These are phyloP conservation scores for Pegoplata infirma DNA, from an alignment of 2,888 invertebrate genomes.

Conservation along the genomic window DNA sequence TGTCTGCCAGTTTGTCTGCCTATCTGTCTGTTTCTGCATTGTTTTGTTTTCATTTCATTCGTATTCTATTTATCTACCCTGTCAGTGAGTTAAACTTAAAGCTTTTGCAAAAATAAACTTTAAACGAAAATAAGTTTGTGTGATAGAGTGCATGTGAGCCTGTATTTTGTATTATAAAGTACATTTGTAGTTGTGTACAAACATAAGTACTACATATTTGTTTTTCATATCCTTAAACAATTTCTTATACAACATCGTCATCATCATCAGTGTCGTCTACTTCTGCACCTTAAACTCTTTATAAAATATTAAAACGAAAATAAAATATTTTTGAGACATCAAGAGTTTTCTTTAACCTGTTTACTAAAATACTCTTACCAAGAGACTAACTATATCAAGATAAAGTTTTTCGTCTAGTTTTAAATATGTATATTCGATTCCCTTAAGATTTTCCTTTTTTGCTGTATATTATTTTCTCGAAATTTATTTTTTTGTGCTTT, in stretches of 20 bases:
- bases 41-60: too few species aligned
- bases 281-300: neutral
- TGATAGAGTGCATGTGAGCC: too few species aligned
- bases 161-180: neutral
- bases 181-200: neutral
- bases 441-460: neutral
- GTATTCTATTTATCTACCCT: constrained; percentile 29
- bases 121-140: neutral
- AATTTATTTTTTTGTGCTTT: neutral
- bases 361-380: neutral
- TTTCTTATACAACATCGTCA: neutral
- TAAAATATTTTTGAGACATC: too few species aligned
- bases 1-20: constrained; percentile 14
- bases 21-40: neutral
- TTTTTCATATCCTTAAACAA: neutral
- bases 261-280: neutral
- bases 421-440: too few species aligned
- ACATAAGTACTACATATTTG: neutral
- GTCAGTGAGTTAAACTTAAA: constrained; percentile 36
- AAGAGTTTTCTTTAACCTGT: neutral
- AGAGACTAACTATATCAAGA: neutral
- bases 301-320: neutral
- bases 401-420: neutral
- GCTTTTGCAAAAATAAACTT: constrained; percentile 30
- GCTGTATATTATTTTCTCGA: neutral